phyloP scores from a whole-genome alignment of 2,888 invertebrate species.

The Sipha maydis region DNA sequence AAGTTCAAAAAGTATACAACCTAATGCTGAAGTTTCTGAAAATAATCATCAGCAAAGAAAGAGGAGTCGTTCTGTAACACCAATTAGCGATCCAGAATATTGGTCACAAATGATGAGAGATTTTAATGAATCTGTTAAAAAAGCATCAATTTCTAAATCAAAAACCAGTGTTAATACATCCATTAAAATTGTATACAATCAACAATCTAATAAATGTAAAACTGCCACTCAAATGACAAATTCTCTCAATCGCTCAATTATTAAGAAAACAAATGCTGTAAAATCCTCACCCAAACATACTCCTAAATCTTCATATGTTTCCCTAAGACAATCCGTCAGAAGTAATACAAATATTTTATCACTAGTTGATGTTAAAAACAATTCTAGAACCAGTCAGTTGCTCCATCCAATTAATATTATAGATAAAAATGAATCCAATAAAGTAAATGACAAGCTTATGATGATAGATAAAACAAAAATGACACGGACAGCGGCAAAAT shows the following conservation, averaged over 20 bases:
- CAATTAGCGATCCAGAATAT: not conserved
- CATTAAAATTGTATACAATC: not conserved
- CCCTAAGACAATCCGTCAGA: no score
- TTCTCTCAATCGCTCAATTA: no score
- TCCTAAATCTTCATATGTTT: not conserved
- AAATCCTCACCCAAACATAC: not conserved
- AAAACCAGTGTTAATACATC: not conserved
- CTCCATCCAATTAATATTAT: no score
- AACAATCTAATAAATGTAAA: not conserved
- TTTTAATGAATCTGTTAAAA: conserved; percentile 53
- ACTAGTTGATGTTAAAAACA: no score
- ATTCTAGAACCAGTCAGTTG: no score
- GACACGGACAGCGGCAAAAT: no score
- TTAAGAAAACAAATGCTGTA: no score
- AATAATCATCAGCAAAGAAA: not conserved
- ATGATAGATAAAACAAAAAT: no score
- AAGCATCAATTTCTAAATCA: not conserved
- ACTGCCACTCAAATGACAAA: no score
- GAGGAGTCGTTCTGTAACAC: not conserved
- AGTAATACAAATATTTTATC: no score
- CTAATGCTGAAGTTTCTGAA: not conserved
- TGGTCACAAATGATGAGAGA: conserved; percentile 53
- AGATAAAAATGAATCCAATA: no score
- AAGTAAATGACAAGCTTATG: no score
- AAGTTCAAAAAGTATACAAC: conserved; percentile 19